Conservation (phyloP, 1,140 invertebrate genomes). For the Trachymyrmex septentrionalis region DNA sequence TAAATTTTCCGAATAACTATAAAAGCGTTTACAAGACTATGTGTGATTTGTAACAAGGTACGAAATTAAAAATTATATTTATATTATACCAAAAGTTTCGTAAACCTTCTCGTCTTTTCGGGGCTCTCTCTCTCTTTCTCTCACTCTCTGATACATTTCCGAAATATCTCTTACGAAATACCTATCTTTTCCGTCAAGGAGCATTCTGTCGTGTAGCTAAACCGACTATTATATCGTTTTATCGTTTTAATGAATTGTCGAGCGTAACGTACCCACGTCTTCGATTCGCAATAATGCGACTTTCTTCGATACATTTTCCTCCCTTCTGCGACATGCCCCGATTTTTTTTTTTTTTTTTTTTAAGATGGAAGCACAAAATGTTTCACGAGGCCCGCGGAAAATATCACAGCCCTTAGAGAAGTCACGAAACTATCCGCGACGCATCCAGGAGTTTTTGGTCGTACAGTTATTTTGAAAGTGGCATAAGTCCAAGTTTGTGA, state of each 20-base stretch:
- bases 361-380: conserved; percentile 49
- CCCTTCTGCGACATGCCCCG: conserved; percentile 32
- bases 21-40: conserved; percentile 27
- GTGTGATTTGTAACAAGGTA: conserved; percentile 15
- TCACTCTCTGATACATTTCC: background rate
- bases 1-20: conserved; percentile 22
- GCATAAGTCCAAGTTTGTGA: conserved; percentile 21
- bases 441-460: conserved; percentile 47
- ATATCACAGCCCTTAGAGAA: conserved; percentile 54
- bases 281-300: conserved; percentile 17
- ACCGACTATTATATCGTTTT: conserved; percentile 40
- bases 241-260: conserved; percentile 43
- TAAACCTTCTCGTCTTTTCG: background rate
- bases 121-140: background rate
- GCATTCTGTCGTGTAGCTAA: conserved; percentile 8
- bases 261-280: conserved; percentile 38
- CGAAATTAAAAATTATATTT: conserved; percentile 33
- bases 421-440: conserved; percentile 51
- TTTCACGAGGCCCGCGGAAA: conserved; percentile 57
- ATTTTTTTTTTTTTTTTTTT: conserved; percentile 28
- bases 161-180: background rate
- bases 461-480: conserved; percentile 32
- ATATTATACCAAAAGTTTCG: background rate
- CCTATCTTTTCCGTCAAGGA: background rate
- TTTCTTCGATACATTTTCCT: conserved; percentile 16